phyloP scores from a whole-genome alignment of 1,140 invertebrate genomes.

The Tetramorium parvispinum region DNA sequence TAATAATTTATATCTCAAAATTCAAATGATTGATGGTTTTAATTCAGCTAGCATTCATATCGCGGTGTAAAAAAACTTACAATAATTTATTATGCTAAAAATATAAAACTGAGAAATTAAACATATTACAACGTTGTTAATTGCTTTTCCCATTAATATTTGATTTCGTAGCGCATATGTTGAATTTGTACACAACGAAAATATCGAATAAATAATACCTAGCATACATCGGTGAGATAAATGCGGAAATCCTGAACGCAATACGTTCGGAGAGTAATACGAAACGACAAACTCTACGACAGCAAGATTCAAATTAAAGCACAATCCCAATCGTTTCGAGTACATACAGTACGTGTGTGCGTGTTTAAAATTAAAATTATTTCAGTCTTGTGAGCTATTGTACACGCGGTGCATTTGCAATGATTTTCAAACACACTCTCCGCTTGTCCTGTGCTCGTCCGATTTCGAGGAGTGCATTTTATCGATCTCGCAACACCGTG shows the following conservation, averaged over 20 bases:
- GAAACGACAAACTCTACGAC: not conserved
- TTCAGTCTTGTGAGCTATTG: no score
- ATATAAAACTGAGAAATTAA: conserved; percentile 1
- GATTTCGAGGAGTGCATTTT: not conserved
- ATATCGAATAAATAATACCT: conserved; percentile 1
- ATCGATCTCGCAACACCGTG: not conserved
- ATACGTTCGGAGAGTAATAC: not conserved
- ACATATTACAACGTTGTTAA: not conserved
- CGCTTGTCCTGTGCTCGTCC: not conserved
- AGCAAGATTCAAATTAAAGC: not conserved
- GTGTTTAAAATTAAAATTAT: not conserved
- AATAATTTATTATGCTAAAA: not conserved
- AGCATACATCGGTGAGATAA: not conserved
- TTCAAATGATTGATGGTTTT: not conserved
- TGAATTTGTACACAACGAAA: not conserved
- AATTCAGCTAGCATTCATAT: not conserved
- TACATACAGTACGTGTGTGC: not conserved
- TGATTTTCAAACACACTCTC: not conserved
- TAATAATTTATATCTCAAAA: not conserved
- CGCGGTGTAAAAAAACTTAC: not conserved
- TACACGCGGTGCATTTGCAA: not conserved
- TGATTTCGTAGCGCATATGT: not conserved
- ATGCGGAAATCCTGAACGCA: not conserved
- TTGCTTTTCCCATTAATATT: not conserved
- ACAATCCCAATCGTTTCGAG: conserved; percentile 8